Percentiles rank a stretch among this genome's conserved stretches.
Evolutionary conservation across 1,140 invertebrate species (phyloP).

Genomic region (Acromyrmex echinatior): DNA sequence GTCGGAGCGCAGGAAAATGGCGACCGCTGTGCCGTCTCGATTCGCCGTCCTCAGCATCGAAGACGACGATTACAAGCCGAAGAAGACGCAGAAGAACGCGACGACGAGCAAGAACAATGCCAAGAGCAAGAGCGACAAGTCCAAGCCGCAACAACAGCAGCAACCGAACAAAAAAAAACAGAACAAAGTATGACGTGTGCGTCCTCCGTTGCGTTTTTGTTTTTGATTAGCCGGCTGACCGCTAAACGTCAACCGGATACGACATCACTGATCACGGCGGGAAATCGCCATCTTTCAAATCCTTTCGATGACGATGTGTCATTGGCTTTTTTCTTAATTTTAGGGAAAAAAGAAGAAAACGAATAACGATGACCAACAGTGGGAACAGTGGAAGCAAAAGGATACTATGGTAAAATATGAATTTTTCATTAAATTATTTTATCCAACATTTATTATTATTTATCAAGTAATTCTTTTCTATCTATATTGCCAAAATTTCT

Average conservation of each 20-base stretch:
- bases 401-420: slow-evolving; percentile 83
- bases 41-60: slow-evolving; percentile 87
- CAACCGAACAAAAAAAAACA: slow-evolving; percentile 84
- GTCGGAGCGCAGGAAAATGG: slow-evolving; percentile 80
- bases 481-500: neutral
- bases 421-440: slow-evolving; percentile 8
- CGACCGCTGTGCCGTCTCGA: slow-evolving; percentile 86
- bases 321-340: neutral
- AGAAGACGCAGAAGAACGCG: slow-evolving; percentile 79
- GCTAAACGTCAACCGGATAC: slow-evolving; percentile 38
- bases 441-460: slow-evolving; percentile 23
- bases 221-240: slow-evolving; percentile 67
- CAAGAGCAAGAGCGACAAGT: slow-evolving; percentile 79
- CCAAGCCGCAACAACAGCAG: slow-evolving; percentile 77
- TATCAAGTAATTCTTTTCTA: slow-evolving; percentile 14
- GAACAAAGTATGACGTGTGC: slow-evolving; percentile 77
- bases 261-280: slow-evolving; percentile 69
- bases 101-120: slow-evolving; percentile 74
- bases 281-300: slow-evolving; percentile 65
- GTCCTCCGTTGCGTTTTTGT: slow-evolving; percentile 67
- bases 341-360: slow-evolving; percentile 81
- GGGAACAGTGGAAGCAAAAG: slow-evolving; percentile 87
- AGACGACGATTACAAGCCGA: slow-evolving; percentile 85
- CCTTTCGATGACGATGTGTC: neutral
- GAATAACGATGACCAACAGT: slow-evolving; percentile 82